phyloP scores from a whole-genome alignment of 2,113 vertebrate genomes.

The Chelonoidis abingdonii region DNA sequence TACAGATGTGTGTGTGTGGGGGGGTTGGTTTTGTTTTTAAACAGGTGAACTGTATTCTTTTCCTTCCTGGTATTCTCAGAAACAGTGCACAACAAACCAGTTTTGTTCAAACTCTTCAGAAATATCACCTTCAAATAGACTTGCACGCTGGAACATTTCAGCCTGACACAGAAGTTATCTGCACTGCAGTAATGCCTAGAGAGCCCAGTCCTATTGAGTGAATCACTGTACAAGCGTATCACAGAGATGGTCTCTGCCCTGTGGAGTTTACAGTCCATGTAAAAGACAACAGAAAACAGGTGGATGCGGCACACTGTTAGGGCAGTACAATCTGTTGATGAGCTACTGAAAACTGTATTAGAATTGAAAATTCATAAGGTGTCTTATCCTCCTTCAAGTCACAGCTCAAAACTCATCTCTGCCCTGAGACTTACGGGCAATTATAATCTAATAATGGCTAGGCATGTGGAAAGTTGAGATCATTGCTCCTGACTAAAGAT shows the following conservation, averaged over 20 bases:
- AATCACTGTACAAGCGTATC: neutral
- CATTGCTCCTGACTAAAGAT: neutral
- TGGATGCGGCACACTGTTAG: neutral
- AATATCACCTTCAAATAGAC: neutral
- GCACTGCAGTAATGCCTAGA: neutral
- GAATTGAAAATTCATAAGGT: neutral
- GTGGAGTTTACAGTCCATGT: neutral
- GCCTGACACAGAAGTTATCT: neutral
- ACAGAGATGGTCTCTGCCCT: neutral
- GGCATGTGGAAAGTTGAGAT: neutral
- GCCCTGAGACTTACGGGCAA: neutral
- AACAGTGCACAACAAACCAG: too few relatives aligned
- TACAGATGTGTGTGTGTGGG: neutral
- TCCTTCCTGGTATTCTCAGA: too few relatives aligned
- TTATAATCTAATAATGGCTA: neutral
- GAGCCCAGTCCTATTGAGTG: neutral
- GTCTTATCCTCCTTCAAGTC: neutral
- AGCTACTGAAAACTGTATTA: neutral
- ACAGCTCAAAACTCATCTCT: neutral
- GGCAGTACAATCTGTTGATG: neutral
- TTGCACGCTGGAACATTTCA: neutral
- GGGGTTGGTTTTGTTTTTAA: neutral
- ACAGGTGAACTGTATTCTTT: neutral
- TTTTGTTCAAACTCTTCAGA: neutral
- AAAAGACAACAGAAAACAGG: neutral